Conservation (phyloP, 1,140 invertebrate genomes). For the Elysia chlorotica region DNA sequence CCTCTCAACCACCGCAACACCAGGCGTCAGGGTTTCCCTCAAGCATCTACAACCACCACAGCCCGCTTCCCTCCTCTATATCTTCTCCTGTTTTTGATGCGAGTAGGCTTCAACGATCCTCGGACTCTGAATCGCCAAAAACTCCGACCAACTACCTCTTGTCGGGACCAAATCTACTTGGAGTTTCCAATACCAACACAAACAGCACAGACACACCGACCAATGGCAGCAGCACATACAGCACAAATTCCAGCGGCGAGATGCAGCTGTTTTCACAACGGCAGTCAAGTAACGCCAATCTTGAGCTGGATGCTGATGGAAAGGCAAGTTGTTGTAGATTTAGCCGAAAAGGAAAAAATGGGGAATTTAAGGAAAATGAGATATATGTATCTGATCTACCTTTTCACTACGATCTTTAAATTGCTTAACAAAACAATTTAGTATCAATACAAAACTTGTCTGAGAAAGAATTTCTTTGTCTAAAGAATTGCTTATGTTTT, state of each 20-base stretch:
- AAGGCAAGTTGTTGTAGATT: slow-evolving; percentile 38
- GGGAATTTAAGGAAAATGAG: not conserved
- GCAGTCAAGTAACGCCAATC: slow-evolving; percentile 34
- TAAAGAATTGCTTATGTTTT: not conserved
- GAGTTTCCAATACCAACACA: slow-evolving; percentile 20
- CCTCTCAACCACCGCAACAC: slow-evolving; percentile 13
- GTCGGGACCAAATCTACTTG: slow-evolving; percentile 1
- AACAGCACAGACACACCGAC: slow-evolving; percentile 22
- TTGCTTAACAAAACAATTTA: not conserved
- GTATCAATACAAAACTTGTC: not conserved
- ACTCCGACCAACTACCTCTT: slow-evolving; percentile 27
- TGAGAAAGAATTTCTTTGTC: not conserved
- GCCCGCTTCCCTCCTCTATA: slow-evolving; percentile 13
- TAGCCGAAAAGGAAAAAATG: not conserved
- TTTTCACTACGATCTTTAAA: too few relatives aligned
- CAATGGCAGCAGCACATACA: slow-evolving; percentile 46
- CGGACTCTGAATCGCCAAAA: slow-evolving; percentile 27
- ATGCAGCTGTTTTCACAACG: slow-evolving; percentile 42
- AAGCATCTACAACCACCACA: slow-evolving; percentile 6
- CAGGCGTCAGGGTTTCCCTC: slow-evolving; percentile 5
- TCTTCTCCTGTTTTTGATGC: slow-evolving; percentile 21
- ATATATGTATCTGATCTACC: not conserved
- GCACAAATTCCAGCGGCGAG: slow-evolving; percentile 51
- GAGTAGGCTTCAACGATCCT: slow-evolving; percentile 27
- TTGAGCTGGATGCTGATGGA: slow-evolving; percentile 67